These are phyloP conservation scores for Apantesis nais DNA, from an alignment of 2,888 invertebrate species.

Conservation along the genomic window DNA sequence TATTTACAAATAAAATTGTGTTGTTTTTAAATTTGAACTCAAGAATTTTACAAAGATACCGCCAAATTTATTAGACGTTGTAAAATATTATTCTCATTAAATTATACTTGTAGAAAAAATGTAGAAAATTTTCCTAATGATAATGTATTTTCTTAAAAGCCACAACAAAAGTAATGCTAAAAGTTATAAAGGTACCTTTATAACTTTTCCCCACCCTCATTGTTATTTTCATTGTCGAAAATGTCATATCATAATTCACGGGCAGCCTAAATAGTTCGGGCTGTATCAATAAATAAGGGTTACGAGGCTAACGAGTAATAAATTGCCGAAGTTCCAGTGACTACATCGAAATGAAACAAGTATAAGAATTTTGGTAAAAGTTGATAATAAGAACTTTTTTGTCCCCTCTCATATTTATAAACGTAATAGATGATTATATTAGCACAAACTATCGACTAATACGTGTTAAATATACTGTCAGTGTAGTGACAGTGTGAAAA, in stretches of 20 bases:
- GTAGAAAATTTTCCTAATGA: background rate
- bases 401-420: background rate
- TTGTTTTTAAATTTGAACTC: background rate
- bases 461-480: no score
- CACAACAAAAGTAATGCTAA: background rate
- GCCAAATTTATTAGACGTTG: background rate
- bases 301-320: conserved; percentile 56
- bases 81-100: background rate
- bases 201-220: conserved; percentile 24
- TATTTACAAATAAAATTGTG: background rate
- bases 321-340: conserved; percentile 59
- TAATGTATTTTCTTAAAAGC: background rate
- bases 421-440: background rate
- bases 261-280: conserved; percentile 54
- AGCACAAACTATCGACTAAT: background rate
- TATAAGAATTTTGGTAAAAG: conserved; percentile 50
- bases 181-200: background rate
- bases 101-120: background rate
- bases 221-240: conserved; percentile 31
- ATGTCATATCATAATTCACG: conserved; percentile 45
- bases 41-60: background rate
- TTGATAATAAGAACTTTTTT: conserved; percentile 51
- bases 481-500: no score
- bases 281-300: conserved; percentile 55
- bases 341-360: conserved; percentile 62